Conservation (phyloP, 1,140 invertebrate genomes). For the Mizuhopecten yessoensis region DNA sequence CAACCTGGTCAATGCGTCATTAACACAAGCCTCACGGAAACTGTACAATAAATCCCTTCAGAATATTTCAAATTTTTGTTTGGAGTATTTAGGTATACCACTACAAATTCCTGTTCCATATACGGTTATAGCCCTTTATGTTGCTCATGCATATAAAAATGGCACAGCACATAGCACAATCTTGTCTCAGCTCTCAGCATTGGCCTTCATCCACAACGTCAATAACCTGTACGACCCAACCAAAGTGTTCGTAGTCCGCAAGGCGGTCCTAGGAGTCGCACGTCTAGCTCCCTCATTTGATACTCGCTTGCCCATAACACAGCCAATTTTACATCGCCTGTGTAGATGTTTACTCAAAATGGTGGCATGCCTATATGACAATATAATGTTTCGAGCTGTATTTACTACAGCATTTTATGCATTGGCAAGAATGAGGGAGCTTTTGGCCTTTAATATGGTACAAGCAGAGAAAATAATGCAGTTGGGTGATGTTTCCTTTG, state of each 20-base stretch:
- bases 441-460: not conserved
- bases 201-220: not conserved
- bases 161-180: not conserved
- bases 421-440: not conserved
- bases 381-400: not conserved
- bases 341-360: not conserved
- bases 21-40: not conserved
- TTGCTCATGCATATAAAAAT: not conserved
- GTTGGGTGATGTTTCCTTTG: not conserved
- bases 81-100: not conserved
- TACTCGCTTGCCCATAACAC: too few species aligned
- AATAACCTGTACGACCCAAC: not conserved
- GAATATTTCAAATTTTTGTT: not conserved
- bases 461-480: not conserved
- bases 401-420: constrained; percentile 9
- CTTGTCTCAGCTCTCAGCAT: not conserved
- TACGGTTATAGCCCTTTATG: not conserved
- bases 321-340: too few species aligned
- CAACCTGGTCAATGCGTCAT: not conserved
- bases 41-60: not conserved
- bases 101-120: not conserved
- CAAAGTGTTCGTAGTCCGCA: not conserved
- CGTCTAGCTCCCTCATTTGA: too few species aligned
- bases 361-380: not conserved
- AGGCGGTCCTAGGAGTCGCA: not conserved